phyloP scores from a whole-genome alignment of 2,113 vertebrate species.

The Gnathonemus longibarbis region DNA sequence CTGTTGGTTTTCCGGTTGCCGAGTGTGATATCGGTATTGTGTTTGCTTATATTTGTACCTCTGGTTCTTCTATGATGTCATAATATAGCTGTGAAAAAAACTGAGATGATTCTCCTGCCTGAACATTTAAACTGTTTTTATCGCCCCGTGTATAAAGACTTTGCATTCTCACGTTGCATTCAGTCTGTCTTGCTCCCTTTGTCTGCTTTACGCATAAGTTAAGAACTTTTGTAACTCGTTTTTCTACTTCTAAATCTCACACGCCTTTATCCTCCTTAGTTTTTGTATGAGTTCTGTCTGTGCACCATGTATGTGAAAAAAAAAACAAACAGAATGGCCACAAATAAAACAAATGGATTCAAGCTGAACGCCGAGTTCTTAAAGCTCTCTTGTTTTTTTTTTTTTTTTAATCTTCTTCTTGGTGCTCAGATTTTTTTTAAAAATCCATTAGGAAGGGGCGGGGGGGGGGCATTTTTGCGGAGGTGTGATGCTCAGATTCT shows the following conservation, averaged over 20 bases:
- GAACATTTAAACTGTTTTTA: background rate
- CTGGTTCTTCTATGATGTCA: conserved; percentile 51
- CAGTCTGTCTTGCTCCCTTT: background rate
- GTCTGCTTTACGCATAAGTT: background rate
- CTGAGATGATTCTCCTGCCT: conserved; percentile 34
- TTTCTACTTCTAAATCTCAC: conserved; percentile 11
- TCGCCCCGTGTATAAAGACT: background rate
- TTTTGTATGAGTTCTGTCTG: background rate
- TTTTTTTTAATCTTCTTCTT: background rate
- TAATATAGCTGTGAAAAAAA: conserved; percentile 50
- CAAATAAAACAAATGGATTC: background rate
- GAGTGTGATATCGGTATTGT: conserved; percentile 43
- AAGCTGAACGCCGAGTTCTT: background rate
- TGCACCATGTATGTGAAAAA: background rate
- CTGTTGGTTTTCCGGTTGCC: conserved; percentile 34
- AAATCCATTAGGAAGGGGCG: background rate
- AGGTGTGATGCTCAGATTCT: background rate
- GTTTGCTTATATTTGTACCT: conserved; percentile 50
- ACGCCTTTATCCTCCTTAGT: background rate
- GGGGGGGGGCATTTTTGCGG: background rate
- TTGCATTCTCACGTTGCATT: background rate
- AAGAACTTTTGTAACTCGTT: background rate
- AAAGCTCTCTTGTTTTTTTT: background rate
- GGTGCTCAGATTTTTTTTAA: background rate
- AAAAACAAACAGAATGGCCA: background rate